Conservation (phyloP, 2,113 vertebrate genomes). For the Falcunculus frontatus region DNA sequence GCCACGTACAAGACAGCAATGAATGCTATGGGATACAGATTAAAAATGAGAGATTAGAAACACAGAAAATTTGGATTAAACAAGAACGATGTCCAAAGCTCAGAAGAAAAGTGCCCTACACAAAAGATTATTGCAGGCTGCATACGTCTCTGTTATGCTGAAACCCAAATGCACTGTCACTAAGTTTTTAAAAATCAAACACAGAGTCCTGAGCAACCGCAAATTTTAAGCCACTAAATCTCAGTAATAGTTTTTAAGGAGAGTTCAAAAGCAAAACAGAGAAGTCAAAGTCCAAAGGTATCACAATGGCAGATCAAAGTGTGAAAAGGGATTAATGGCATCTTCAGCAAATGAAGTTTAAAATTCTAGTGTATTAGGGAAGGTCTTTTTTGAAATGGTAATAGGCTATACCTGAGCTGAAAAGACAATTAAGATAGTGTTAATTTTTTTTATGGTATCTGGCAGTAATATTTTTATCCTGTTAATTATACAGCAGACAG, state of each 20-base stretch:
- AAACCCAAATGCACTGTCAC: not conserved
- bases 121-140: not conserved
- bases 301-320: slow-evolving; percentile 75
- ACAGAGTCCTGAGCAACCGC: slow-evolving; percentile 7
- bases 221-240: slow-evolving; percentile 47
- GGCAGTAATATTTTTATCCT: slow-evolving; percentile 81
- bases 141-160: not conserved
- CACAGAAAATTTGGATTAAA: not conserved
- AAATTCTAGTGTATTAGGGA: slow-evolving; percentile 71
- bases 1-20: not conserved
- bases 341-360: slow-evolving; percentile 67
- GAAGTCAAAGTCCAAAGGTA: slow-evolving; percentile 65
- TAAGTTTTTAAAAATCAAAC: slow-evolving; percentile 36
- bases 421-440: slow-evolving; percentile 83
- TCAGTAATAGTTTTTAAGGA: slow-evolving; percentile 68
- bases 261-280: slow-evolving; percentile 71
- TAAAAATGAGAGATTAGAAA: not conserved
- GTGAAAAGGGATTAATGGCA: slow-evolving; percentile 72
- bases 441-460: slow-evolving; percentile 77
- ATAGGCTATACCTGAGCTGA: slow-evolving; percentile 77
- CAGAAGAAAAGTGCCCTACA: not conserved
- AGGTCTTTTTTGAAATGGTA: slow-evolving; percentile 78
- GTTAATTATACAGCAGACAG: slow-evolving; percentile 79
- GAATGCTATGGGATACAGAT: not conserved
- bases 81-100: not conserved